A percentile compares a stretch with the other conserved stretches of the same genome.
Evolutionary conservation across 2,113 vertebrate genomes (phyloP).

Genomic region (Phycodurus eques): DNA sequence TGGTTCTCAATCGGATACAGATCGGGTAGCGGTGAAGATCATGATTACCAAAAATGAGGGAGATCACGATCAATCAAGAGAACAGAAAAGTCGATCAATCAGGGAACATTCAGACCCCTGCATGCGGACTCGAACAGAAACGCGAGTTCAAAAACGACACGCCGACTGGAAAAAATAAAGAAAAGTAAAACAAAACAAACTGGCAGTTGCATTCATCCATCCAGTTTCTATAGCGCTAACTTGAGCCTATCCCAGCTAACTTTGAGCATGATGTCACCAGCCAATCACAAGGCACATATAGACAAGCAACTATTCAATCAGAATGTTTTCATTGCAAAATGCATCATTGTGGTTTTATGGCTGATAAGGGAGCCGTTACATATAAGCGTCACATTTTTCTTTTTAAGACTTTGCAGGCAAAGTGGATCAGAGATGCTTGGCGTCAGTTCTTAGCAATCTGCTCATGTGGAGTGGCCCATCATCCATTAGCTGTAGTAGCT

Average conservation of each 20-base stretch:
- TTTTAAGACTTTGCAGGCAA: conserved; percentile 1
- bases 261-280: too few species aligned
- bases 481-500: conserved; percentile 53
- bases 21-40: neutral
- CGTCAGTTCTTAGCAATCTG: conserved; percentile 21
- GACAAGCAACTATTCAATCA: neutral
- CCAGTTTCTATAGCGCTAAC: neutral
- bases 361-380: neutral
- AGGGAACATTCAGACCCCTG: too few species aligned
- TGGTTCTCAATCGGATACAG: neutral
- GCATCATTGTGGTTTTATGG: neutral
- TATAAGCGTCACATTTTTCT: neutral
- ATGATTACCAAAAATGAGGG: too few species aligned
- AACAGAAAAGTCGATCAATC: too few species aligned
- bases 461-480: conserved; percentile 13
- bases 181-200: too few species aligned
- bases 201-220: too few species aligned
- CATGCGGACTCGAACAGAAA: too few species aligned
- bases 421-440: neutral
- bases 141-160: too few species aligned
- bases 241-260: neutral
- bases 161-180: too few species aligned
- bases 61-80: too few species aligned
- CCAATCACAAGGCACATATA: neutral
- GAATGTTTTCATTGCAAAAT: neutral